Percentiles rank a stretch among this genome's conserved stretches.
Conservation (phyloP, 2,113 vertebrate genomes). For the Nycticebus coucang region DNA sequence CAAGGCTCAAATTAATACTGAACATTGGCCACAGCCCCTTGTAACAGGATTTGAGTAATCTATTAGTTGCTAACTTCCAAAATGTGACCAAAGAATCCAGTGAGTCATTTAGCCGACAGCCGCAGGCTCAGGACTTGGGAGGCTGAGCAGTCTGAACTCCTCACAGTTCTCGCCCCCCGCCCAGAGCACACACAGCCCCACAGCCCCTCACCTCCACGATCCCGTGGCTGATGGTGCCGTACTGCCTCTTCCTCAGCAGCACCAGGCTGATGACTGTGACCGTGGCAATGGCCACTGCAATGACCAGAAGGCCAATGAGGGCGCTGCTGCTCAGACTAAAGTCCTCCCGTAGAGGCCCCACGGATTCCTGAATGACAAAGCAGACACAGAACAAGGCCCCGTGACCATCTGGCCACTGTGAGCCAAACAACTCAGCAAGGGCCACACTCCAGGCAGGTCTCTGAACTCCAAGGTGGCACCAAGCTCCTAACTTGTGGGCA, state of each 20-base stretch:
- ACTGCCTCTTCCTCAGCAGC: constrained; percentile 97
- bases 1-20: neutral
- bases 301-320: constrained; percentile 96
- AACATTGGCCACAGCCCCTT: neutral
- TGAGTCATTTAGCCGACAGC: neutral
- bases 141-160: neutral
- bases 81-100: neutral
- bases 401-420: neutral
- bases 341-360: constrained; percentile 91
- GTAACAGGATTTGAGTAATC: neutral
- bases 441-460: accelerated
- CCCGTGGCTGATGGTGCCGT: constrained; percentile 98
- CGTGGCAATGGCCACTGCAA: constrained; percentile 95
- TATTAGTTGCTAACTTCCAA: neutral
- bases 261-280: constrained; percentile 98
- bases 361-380: constrained; percentile 86
- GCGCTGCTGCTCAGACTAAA: constrained; percentile 96
- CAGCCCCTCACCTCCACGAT: constrained; percentile 95
- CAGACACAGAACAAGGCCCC: neutral
- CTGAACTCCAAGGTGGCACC: neutral
- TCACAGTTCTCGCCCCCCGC: no score
- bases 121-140: accelerated
- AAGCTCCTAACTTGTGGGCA: no score
- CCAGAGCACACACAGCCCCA: no score
- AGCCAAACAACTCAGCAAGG: neutral